Evolutionary conservation across 30 jellyfish, hydroid and myxozoan species (phyloP).

Genomic region (Rhopilema esculentum): DNA sequence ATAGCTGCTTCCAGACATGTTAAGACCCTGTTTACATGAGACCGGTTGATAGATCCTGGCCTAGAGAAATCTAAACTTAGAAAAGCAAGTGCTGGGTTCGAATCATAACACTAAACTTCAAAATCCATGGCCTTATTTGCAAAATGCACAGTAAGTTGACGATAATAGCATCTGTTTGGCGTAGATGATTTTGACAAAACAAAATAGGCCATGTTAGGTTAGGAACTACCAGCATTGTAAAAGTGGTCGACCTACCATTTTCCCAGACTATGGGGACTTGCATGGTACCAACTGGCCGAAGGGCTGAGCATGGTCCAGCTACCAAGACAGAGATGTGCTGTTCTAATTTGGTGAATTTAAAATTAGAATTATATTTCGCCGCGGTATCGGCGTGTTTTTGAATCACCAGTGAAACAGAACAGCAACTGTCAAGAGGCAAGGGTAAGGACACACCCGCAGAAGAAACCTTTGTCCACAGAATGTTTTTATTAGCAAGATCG

Average conservation of each 20-base stretch:
- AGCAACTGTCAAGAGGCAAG: constrained; percentile 53
- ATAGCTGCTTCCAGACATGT: too few relatives aligned
- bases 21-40: too few relatives aligned
- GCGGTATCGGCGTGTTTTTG: constrained; percentile 43
- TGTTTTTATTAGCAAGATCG: constrained; percentile 33
- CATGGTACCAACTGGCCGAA: constrained; percentile 54
- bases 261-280: constrained; percentile 54
- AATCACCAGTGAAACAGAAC: constrained; percentile 47
- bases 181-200: constrained; percentile 64
- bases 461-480: constrained; percentile 40
- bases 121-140: constrained; percentile 31
- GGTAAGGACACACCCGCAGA: constrained; percentile 53
- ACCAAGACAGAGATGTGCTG: constrained; percentile 69
- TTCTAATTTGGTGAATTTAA: constrained; percentile 23
- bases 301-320: constrained; percentile 44
- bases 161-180: constrained; percentile 37
- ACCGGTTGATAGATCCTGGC: constrained; percentile 30
- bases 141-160: constrained; percentile 43
- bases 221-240: constrained; percentile 57
- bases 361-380: constrained; percentile 4
- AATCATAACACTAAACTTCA: constrained; percentile 37
- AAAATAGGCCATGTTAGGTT: constrained; percentile 48
- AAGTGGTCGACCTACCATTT: constrained; percentile 32
- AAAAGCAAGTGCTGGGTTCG: constrained; percentile 31
- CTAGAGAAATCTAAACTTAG: background rate